Evolutionary conservation across 2,113 vertebrate genomes (phyloP).

Genomic region (Anser brachyrhynchus): DNA sequence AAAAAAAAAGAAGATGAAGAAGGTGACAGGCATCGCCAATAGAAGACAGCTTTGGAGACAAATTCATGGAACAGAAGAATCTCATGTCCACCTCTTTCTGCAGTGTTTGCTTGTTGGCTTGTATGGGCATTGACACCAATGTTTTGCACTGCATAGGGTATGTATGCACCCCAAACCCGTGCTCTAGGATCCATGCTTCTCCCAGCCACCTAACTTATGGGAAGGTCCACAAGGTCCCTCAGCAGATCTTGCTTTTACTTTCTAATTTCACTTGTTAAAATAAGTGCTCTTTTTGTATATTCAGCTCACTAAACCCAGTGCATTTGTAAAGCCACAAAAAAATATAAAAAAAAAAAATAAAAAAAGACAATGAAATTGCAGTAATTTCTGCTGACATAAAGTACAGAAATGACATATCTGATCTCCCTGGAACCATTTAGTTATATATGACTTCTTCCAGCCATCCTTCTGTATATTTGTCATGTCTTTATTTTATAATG

Average conservation of each 20-base stretch:
- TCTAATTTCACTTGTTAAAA: not conserved
- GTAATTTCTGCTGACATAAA: not conserved
- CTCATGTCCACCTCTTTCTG: not conserved
- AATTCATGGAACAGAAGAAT: not conserved
- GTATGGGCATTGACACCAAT: not conserved
- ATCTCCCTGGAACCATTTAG: not conserved
- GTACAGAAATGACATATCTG: not conserved
- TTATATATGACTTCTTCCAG: not conserved
- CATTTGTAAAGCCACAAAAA: not conserved
- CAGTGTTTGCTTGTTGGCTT: not conserved
- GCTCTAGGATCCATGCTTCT: not conserved
- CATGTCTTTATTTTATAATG: not conserved
- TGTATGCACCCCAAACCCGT: rapidly evolving
- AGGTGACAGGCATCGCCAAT: not conserved
- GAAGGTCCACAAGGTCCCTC: not conserved
- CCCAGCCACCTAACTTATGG: not conserved
- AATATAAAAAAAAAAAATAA: not conserved
- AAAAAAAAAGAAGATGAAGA: too few relatives aligned
- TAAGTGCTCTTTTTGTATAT: not conserved
- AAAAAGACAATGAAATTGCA: not conserved
- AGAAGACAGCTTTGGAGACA: not conserved
- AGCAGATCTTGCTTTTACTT: not conserved
- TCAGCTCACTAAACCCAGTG: not conserved
- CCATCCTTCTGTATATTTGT: not conserved
- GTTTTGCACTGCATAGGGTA: not conserved